A percentile compares a stretch with the other conserved stretches of the same genome.
Conservation (phyloP, 2,113 vertebrate genomes). For the Puma concolor region DNA sequence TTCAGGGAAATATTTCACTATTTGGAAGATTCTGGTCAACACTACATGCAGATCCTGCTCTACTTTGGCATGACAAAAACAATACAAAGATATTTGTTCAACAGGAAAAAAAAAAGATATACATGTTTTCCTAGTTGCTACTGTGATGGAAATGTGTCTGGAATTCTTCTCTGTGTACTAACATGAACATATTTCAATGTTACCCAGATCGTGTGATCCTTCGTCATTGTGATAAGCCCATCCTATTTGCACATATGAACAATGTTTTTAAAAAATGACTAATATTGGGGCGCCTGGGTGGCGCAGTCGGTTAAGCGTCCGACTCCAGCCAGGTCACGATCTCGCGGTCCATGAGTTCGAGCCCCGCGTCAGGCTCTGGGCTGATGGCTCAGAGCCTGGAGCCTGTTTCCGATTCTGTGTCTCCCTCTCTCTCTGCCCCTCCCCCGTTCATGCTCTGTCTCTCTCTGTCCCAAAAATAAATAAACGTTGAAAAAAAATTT, state of each 20-base stretch:
- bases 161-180: background rate
- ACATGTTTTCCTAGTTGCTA: background rate
- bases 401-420: no score
- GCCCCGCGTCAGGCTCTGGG: no score
- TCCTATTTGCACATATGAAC: background rate
- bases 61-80: background rate
- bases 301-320: no score
- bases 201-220: background rate
- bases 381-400: no score
- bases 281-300: no score
- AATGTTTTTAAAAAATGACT: slow-evolving; percentile 23
- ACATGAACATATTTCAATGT: slow-evolving; percentile 44
- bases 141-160: background rate
- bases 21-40: slow-evolving; percentile 42
- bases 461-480: no score
- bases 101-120: background rate
- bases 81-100: background rate
- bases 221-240: slow-evolving; percentile 34
- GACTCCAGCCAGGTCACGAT: no score
- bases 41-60: background rate
- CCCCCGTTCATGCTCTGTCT: no score
- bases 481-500: no score
- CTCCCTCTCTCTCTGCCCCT: no score
- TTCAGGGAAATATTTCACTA: slow-evolving; percentile 39
- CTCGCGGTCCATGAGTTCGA: no score